Base-by-base conservation (phyloP, 2,113 vertebrate species). In the Neolamprologus modestus region DNA sequence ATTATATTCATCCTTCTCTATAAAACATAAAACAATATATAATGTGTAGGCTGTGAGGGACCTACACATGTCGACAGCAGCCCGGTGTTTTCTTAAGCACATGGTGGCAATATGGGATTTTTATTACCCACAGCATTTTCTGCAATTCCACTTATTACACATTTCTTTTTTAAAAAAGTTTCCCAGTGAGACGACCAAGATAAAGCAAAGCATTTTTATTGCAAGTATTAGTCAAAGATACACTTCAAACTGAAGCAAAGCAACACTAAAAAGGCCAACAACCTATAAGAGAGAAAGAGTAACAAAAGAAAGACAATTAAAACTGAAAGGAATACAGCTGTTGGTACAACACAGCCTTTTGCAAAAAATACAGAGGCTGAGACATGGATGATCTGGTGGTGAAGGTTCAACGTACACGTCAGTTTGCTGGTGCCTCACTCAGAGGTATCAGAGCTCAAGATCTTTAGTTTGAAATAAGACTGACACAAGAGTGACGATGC, bases 191-290 rank as follows among this genome's bases (percentile, higher is more conserved):
- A 87, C 86, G 19, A 28, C 8, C 24, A 68, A 26, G 37, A 84
- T 95, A 96, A 96, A 97, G 96, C 96, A 96, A 96, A 96, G 96
- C 96, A 96, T 97, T 96, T 78, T 97, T 97, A 97, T 97, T 97
- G 97, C 97, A 96, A 97, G 96, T 97, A 97, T 97, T 97, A 97
- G 97, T 97, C 96, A 96, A 97, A 96, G 94, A 96, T 97, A 96
- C 96, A 97, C 96, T 95, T 97, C 96, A 96, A 97, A 97, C 95
- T 93, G 95, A 97, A 95, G 97, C 97, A 96, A 97, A 97, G 96
- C 96, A 92, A 96, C 96, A 96, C 95, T 96, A 97, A 94, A 88
- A 96, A 97, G 95, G 95, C 94, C 95, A 96, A 95, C 94, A 88
- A 95, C 93, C 91, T 93, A 95, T 95, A 95, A 94, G 95, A 94